Conservation (phyloP, 2,888 invertebrate genomes). For the Steinernema carpocapsae region DNA sequence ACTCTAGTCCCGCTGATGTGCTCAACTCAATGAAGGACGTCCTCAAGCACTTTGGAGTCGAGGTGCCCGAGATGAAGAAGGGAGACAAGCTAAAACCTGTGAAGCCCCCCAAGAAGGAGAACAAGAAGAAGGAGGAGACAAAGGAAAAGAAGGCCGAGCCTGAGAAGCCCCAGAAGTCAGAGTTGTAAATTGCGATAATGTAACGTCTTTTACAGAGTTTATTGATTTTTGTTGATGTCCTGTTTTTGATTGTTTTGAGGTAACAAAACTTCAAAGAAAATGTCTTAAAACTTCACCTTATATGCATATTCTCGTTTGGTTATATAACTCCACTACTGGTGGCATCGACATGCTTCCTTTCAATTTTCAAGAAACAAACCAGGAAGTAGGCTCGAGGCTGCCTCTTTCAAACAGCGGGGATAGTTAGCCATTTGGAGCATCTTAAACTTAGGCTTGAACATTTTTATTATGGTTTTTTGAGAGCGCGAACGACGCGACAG, state of each 20-base stretch:
- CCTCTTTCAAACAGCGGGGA: too few species aligned
- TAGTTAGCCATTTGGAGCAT: too few species aligned
- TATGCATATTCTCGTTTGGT: too few species aligned
- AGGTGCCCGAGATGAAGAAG: constrained; percentile 62
- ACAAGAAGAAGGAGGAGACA: constrained; percentile 49
- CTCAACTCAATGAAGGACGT: constrained; percentile 68
- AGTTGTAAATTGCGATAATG: constrained; percentile 38
- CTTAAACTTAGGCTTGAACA: too few species aligned
- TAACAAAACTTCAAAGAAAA: not conserved
- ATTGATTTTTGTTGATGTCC: constrained; percentile 17
- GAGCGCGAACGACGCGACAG: too few species aligned
- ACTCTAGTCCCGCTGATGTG: constrained; percentile 68
- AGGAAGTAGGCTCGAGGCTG: too few species aligned
- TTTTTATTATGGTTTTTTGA: too few species aligned
- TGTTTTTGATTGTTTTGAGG: not conserved
- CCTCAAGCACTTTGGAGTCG: constrained; percentile 60
- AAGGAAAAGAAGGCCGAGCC: constrained; percentile 42
- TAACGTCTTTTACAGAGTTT: constrained; percentile 25
- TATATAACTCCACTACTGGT: too few species aligned
- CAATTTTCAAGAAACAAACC: too few species aligned
- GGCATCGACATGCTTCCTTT: too few species aligned
- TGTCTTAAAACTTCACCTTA: too few species aligned
- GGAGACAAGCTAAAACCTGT: constrained; percentile 65
- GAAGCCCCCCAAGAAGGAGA: constrained; percentile 46
- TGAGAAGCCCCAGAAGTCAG: constrained; percentile 40